Conservation (phyloP, 1,140 invertebrate species). For the Drosophila rufa region DNA sequence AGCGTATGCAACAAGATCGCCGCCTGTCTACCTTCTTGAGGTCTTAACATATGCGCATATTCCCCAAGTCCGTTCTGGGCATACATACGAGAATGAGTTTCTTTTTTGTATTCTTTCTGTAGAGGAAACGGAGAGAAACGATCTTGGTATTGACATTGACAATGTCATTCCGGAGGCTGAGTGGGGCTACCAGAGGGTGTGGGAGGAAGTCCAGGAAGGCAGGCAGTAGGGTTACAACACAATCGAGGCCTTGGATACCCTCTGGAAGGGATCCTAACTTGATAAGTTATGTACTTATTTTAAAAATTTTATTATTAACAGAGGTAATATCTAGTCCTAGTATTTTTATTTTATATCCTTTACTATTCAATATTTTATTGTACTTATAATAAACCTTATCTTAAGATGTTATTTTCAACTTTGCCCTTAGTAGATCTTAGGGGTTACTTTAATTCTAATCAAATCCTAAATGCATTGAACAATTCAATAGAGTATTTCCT, state of each 20-base stretch:
- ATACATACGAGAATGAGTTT: not conserved
- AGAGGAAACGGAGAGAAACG: constrained; percentile 25
- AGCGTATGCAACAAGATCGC: constrained; percentile 65
- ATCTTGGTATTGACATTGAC: constrained; percentile 77
- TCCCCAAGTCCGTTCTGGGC: constrained; percentile 6
- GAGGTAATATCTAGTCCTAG: too few relatives aligned
- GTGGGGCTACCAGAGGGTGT: constrained; percentile 3
- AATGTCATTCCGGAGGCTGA: constrained; percentile 52
- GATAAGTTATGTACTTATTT: too few relatives aligned
- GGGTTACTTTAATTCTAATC: too few relatives aligned
- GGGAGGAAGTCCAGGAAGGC: constrained; percentile 1
- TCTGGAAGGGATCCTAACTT: too few relatives aligned
- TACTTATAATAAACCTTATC: too few relatives aligned
- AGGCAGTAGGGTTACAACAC: not conserved
- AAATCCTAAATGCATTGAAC: not conserved
- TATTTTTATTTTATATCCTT: too few relatives aligned
- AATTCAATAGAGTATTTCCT: not conserved
- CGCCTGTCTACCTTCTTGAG: constrained; percentile 27
- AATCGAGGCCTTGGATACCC: not conserved
- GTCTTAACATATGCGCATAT: constrained; percentile 76
- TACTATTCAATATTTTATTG: too few relatives aligned
- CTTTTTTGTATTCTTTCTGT: not conserved
- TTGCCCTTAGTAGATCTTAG: too few relatives aligned
- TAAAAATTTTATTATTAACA: too few relatives aligned
- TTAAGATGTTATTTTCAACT: too few relatives aligned